phyloP scores from a whole-genome alignment of 1,140 invertebrate genomes.

The Drosophila grimshawi region DNA sequence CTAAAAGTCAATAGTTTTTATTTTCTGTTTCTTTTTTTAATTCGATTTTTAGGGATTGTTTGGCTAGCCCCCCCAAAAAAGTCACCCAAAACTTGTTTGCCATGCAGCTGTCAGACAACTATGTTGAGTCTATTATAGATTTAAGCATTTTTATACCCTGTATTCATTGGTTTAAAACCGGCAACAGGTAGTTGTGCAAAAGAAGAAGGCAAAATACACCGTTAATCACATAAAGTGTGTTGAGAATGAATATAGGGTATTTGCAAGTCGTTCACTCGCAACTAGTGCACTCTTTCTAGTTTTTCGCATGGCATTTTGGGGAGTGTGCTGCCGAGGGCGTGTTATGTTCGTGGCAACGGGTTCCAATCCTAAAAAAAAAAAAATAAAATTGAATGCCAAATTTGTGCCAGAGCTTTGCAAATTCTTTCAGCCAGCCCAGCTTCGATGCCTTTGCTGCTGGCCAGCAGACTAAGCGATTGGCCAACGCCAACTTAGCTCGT shows the following conservation, averaged over 20 bases:
- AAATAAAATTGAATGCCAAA: constrained; percentile 63
- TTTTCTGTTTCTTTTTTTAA: constrained; percentile 27
- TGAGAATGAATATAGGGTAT: not conserved
- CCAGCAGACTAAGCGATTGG: constrained; percentile 32
- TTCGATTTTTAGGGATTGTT: constrained; percentile 60
- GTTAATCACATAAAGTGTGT: too few species aligned
- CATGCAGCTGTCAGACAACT: constrained; percentile 59
- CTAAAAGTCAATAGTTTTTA: constrained; percentile 32
- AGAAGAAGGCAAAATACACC: too few species aligned
- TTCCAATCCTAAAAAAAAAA: constrained; percentile 38
- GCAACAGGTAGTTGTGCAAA: too few species aligned
- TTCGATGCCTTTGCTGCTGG: too few species aligned
- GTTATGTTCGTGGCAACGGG: constrained; percentile 21
- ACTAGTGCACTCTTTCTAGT: not conserved
- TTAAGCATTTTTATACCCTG: constrained; percentile 1
- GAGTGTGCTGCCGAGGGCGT: constrained; percentile 39
- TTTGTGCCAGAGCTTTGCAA: constrained; percentile 53
- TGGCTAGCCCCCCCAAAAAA: constrained; percentile 15
- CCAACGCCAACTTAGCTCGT: constrained; percentile 31
- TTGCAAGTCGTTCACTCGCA: not conserved
- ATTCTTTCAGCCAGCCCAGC: constrained; percentile 37
- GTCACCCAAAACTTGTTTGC: constrained; percentile 57
- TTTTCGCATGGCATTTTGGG: constrained; percentile 46
- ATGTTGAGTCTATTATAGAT: constrained; percentile 43
- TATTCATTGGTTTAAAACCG: not conserved